Evolutionary conservation across 1,140 invertebrate genomes (phyloP), one percentile per base, ranked within the genome.

Genomic region (Lysiphlebus fabarum): DNA sequence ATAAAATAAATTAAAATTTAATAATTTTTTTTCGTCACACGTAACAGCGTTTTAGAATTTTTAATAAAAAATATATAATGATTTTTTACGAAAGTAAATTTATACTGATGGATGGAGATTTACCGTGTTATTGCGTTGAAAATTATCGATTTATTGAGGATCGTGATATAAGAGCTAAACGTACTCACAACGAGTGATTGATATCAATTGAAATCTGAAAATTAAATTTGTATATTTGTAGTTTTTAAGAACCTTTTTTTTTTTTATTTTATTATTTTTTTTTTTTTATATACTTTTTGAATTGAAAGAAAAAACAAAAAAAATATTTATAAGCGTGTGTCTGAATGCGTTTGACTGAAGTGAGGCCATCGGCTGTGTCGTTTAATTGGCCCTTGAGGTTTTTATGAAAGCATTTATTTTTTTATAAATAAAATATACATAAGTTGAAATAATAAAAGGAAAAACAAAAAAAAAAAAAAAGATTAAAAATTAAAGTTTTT

Each of bases 351-450:
- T 53, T 36, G 2, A 7, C 17, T 17, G 17, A 17, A 3, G 17
- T 59, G 17, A 59, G 9, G 53, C 51, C 58, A 53, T 59, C 40
- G 58, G 41, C 37, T 54, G 37, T 37, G 49, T 58, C 36, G 55
- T 53, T 58, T 55, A n/a, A n/a, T 58, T 58, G 50, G 45, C 50
- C 51, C 48, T 58, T 42, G 45, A 53, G 42, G 49, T 45, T 44
- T 26, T 53, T 33, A 42, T 11, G 14, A 51, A 36, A 48, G 50
- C 42, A 58, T 62, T 62, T 62, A 62, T 62, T 62, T 62, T 62
- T 62, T 12, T 62, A 61, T 56, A 40, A 12, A 56, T 56, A 44
- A 26, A n/a, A 57, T 33, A n/a, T 57, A 11, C 2, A 45, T 48
- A 57, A 45, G 26, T 36, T 40, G 17, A 53, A 7, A 9, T 4